Conservation (phyloP, 2,113 vertebrate species). For the Coturnix japonica region DNA sequence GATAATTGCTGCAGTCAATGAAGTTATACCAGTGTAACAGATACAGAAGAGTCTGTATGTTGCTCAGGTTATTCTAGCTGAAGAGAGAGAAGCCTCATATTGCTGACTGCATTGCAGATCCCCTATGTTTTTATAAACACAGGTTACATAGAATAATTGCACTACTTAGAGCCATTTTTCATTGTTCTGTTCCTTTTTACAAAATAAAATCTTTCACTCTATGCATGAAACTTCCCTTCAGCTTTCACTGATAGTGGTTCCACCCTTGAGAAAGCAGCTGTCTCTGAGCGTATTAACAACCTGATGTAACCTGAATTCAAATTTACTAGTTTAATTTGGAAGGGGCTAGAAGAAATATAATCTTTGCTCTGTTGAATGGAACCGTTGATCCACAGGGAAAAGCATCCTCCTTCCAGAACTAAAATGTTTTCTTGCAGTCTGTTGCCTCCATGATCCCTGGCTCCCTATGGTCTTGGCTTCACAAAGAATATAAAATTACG, state of each 20-base stretch:
- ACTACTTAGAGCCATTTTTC: constrained; percentile 7
- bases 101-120: constrained; percentile 13
- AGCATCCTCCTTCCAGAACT: neutral
- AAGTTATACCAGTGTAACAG: neutral
- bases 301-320: neutral
- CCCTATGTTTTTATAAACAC: neutral
- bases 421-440: neutral
- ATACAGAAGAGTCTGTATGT: neutral
- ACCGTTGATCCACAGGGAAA: neutral
- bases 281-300: neutral
- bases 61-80: neutral
- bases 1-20: constrained; percentile 24
- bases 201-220: neutral
- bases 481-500: neutral
- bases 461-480: neutral
- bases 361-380: neutral
- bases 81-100: neutral
- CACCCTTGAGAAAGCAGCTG: neutral
- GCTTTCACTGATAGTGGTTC: neutral
- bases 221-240: neutral
- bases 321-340: neutral
- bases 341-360: neutral
- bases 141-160: neutral
- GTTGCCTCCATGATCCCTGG: neutral
- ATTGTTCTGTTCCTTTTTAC: neutral